A percentile compares a stretch with the other conserved stretches of the same genome.
Evolutionary conservation across 2,113 vertebrate species (phyloP).

Genomic region (Aviceda subcristata): DNA sequence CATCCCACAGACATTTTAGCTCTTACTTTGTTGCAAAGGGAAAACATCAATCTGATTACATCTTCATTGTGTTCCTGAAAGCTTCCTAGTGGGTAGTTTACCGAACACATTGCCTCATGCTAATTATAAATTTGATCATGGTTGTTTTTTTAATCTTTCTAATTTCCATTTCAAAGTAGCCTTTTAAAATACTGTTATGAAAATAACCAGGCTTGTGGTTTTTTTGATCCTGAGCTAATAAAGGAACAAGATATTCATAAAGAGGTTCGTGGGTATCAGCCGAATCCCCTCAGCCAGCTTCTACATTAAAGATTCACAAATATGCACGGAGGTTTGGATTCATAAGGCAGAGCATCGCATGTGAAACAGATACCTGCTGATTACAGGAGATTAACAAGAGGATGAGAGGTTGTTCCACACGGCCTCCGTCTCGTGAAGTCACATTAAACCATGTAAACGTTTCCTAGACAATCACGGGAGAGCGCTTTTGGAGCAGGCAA

Average conservation of each 20-base stretch:
- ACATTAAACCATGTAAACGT: not conserved
- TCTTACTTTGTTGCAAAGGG: not conserved
- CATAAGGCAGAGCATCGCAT: not conserved
- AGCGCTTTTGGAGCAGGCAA: not conserved
- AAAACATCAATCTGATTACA: not conserved
- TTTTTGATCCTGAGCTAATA: not conserved
- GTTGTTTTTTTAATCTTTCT: slow-evolving; percentile 10
- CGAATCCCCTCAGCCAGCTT: not conserved
- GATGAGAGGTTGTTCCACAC: not conserved
- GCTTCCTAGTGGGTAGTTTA: slow-evolving; percentile 14
- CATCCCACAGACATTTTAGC: not conserved
- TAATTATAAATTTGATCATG: slow-evolving; percentile 19
- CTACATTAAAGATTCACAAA: not conserved
- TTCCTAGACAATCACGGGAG: not conserved
- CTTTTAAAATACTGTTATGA: slow-evolving; percentile 34
- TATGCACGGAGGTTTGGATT: not conserved
- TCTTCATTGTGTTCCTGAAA: not conserved
- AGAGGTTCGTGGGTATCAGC: not conserved
- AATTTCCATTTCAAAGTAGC: slow-evolving; percentile 60
- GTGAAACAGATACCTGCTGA: slow-evolving; percentile 8
- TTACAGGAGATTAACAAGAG: not conserved
- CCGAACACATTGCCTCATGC: not conserved
- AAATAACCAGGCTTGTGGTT: not conserved
- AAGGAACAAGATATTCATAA: not conserved
- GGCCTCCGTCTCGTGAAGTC: not conserved